Percentiles rank a stretch among this genome's conserved stretches.
phyloP scores from a whole-genome alignment of 1,140 invertebrate genomes.

The Trichoplusia ni region DNA sequence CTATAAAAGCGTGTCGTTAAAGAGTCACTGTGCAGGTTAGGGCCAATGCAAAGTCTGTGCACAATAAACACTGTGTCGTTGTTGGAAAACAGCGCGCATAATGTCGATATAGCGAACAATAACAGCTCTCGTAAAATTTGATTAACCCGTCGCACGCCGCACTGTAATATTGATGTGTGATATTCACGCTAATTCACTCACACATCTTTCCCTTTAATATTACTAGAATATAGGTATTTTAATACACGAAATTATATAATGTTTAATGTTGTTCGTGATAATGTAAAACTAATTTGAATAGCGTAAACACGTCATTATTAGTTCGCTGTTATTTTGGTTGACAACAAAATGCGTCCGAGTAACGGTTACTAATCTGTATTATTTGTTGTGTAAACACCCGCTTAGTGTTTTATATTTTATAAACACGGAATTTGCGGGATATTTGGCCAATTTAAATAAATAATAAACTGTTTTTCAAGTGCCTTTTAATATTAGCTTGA shows the following conservation, averaged over 20 bases:
- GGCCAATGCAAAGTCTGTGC: background rate
- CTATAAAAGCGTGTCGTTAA: slow-evolving; percentile 21
- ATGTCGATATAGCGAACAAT: slow-evolving; percentile 10
- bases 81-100: slow-evolving; percentile 16
- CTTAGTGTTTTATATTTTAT: no score
- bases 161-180: slow-evolving; percentile 8
- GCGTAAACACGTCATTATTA: slow-evolving; percentile 6
- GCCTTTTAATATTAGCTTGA: no score
- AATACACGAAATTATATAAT: background rate
- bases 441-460: no score
- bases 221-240: background rate
- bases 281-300: background rate
- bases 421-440: no score
- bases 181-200: background rate
- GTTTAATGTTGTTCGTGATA: background rate
- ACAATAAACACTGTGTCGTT: slow-evolving; percentile 14
- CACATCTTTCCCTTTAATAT: slow-evolving; percentile 4
- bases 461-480: no score
- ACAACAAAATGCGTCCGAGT: background rate
- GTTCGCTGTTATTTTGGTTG: background rate
- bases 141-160: slow-evolving; percentile 9
- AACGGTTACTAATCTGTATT: background rate
- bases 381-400: no score
- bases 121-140: slow-evolving; percentile 24
- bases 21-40: slow-evolving; percentile 10